phyloP scores from a whole-genome alignment of 2,113 vertebrate genomes.

The Aldabrachelys gigantea region DNA sequence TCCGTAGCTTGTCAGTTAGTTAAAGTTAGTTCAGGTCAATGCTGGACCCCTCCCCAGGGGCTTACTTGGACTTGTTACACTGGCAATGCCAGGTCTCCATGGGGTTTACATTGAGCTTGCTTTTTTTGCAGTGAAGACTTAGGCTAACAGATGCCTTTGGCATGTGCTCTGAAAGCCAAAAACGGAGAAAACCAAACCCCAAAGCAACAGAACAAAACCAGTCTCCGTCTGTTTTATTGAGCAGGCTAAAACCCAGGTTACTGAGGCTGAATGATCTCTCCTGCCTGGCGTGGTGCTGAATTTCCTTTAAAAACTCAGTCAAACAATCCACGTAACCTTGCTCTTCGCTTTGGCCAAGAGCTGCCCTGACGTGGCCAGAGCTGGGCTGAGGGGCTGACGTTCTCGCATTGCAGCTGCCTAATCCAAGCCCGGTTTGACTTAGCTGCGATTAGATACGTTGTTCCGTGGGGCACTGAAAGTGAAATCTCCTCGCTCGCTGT shows the following conservation, averaged over 20 bases:
- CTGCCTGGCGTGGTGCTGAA: accelerated
- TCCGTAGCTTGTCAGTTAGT: not conserved
- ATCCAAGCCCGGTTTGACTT: not conserved
- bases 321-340: too few relatives aligned
- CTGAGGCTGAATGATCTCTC: not conserved
- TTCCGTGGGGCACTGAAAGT: not conserved
- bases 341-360: not conserved
- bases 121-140: too few relatives aligned
- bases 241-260: too few relatives aligned
- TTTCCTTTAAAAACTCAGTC: not conserved
- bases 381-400: not conserved
- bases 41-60: not conserved
- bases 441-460: not conserved
- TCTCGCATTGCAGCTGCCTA: not conserved
- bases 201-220: not conserved
- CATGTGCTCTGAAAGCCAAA: not conserved
- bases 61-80: not conserved
- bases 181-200: not conserved
- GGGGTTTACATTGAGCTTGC: too few relatives aligned
- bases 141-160: not conserved
- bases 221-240: not conserved
- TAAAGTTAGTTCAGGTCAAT: not conserved
- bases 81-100: too few relatives aligned
- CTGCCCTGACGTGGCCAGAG: too few relatives aligned
- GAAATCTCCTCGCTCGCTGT: not conserved